Base-by-base conservation (phyloP, 2,888 invertebrate species). In the Tortrix viridana region DNA sequence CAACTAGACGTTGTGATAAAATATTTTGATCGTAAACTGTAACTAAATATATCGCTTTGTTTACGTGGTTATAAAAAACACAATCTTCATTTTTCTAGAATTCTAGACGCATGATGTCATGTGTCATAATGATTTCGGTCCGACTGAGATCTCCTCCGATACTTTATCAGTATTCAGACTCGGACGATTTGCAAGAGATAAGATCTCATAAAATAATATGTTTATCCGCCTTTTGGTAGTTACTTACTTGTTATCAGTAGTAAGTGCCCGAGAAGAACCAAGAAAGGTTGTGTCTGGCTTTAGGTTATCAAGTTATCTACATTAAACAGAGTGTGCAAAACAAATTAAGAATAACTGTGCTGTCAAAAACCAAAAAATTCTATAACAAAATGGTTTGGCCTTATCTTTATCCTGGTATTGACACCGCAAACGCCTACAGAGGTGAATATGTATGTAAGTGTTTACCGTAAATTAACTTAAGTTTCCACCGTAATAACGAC, bases 81-180 rank as follows among this genome's bases (percentile, higher is more conserved):
- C 53, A 53, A 41, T 12, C 32, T 32, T 41, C 41, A 9, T 7
- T 20, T 41, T 38, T 52, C 20, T 52, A 9, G 20, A 47, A 22
- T 38, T 52, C 20, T 52, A 9, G 20, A 47, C 23, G 48, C 41
- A 48, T 23, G 19, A 52, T 44, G 20, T 47, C 19, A 53, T 16
- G 20, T n/a, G 12, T n/a, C 14, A 14, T 7, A 47, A 43, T 48
- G 60, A 49, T 61, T 54, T 43, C 23, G 43, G 32, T 18, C 1
- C 48, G 18, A 12, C 49, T 16, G 53, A 55, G 60, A 53, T 54
- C 32, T 46, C 14, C 12, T 20, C 37, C 22, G 57, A 16, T 47
- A 43, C 46, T n/a, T 43, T 60, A 60, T 60, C 61, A 49, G 55
- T 61, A 49, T 55, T 55, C 61, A 43, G 26, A 18, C 50, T 60